Evolutionary conservation across 30 jellyfish, hydroid and myxozoan species (phyloP).

Genomic region (Haliclystus octoradiatus): DNA sequence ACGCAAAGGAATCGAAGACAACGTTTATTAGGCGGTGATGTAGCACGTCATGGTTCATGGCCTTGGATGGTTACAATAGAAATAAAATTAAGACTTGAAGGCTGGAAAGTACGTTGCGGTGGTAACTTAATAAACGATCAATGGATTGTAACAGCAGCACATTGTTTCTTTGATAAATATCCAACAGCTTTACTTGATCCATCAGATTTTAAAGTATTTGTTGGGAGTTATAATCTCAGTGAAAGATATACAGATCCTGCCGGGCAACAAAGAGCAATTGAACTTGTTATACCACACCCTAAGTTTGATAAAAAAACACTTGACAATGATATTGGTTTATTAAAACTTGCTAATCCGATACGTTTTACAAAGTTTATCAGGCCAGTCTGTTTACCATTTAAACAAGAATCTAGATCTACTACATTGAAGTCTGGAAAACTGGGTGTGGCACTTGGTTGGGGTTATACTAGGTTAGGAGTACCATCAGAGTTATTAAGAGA

Average conservation of each 20-base stretch:
- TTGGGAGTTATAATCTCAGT: constrained; percentile 78
- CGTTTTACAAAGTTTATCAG: constrained; percentile 38
- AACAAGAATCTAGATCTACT: constrained; percentile 18
- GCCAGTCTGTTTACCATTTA: constrained; percentile 88
- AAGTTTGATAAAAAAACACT: constrained; percentile 29
- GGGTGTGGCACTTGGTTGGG: constrained; percentile 97
- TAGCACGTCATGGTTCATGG: constrained; percentile 73
- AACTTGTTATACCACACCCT: constrained; percentile 47
- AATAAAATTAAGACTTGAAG: constrained; percentile 17
- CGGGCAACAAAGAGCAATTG: constrained; percentile 28
- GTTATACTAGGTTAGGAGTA: constrained; percentile 51
- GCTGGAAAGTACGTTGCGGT: constrained; percentile 91
- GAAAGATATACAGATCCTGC: constrained; percentile 25
- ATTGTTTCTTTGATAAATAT: constrained; percentile 61
- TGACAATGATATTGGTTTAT: constrained; percentile 87
- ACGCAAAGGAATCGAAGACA: constrained; percentile 26
- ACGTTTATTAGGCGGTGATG: constrained; percentile 78
- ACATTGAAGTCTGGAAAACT: constrained; percentile 28
- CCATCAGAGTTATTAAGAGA: constrained; percentile 48
- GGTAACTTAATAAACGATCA: constrained; percentile 74
- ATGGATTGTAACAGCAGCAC: constrained; percentile 99
- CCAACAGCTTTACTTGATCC: constrained; percentile 32
- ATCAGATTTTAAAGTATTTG: constrained; percentile 50
- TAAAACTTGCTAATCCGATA: constrained; percentile 41
- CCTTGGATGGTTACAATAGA: constrained; percentile 98